Base-by-base conservation (phyloP, 1,140 invertebrate genomes). In the Ostrea edulis region DNA sequence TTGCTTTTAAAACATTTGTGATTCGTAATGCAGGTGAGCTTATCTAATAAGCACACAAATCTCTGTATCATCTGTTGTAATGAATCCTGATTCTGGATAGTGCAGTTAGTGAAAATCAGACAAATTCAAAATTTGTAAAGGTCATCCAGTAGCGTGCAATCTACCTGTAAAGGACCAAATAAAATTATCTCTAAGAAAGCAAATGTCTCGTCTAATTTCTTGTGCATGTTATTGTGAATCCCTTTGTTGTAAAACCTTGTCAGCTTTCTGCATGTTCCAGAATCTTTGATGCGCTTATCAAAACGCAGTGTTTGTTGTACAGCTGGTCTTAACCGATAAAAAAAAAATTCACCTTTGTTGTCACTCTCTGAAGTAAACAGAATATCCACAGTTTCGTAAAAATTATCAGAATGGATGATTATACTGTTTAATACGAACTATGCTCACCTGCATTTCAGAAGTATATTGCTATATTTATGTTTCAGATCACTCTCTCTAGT, bases 151-250 rank as follows among this genome's bases (percentile, higher is more conserved):
- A 51, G 17, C 22, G 22, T 44, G 25, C 11, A 52, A n/a, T 83
- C 25, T 77, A 77, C 68, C 68, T 77, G 25, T 77, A 35, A 77
- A 77, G 85, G 85, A 86, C 85, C 85, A 86, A 86, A 86, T 86
- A 86, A 86, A 86, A 86, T 77, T 71, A 29, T 29, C 8, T 54
- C 51, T 77, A 52, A 14, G 52, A 51, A 77, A 53, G 44, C 82
- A 83, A 17, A 35, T 85, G 35, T 85, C 58, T 85, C 58, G 35
- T 85, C 68, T 53, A 71, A 71, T 86, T 77, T 77, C 68, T 77
- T 77, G 68, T 77, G 68, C 68, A 77, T 77, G 68, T 77, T 35
- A 9, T 11, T 77, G 22, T 77, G 68, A 14, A 9, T 77, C 12
- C 25, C 68, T 77, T 4, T 77, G 68, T 77, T 77, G 68, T 77